Percentiles rank a stretch among this genome's conserved stretches.
These are phyloP conservation scores for Elachura formosa DNA, from an alignment of 2,113 vertebrate species.

Conservation along the genomic window DNA sequence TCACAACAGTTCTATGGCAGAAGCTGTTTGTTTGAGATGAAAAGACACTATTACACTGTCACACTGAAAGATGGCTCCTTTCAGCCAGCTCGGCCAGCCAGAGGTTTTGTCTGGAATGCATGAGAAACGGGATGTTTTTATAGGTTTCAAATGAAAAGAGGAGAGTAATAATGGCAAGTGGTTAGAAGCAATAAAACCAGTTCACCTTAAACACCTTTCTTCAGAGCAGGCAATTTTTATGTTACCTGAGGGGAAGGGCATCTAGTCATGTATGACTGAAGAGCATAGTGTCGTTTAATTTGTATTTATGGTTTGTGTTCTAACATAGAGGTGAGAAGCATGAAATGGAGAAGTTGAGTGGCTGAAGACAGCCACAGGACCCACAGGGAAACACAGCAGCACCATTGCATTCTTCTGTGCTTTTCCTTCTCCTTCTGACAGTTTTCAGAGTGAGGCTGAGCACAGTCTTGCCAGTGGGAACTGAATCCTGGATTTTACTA, in stretches of 20 bases:
- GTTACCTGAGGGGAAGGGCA: slow-evolving; percentile 30
- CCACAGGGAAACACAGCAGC: background rate
- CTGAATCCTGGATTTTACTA: background rate
- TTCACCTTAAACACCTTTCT: slow-evolving; percentile 21
- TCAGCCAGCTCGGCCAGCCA: background rate
- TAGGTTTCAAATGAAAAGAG: slow-evolving; percentile 19
- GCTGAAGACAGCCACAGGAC: background rate
- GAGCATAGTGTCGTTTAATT: background rate
- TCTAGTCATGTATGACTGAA: background rate
- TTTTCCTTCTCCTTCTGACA: background rate
- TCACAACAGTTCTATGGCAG: background rate
- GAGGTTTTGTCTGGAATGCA: background rate
- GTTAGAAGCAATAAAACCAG: slow-evolving; percentile 26
- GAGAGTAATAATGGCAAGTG: background rate
- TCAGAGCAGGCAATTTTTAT: background rate
- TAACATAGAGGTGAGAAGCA: background rate
- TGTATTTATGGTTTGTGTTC: background rate
- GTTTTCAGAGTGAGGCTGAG: background rate
- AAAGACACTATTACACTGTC: slow-evolving; percentile 37
- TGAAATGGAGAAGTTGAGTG: background rate
- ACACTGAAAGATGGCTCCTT: slow-evolving; percentile 39
- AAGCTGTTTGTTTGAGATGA: slow-evolving; percentile 28
- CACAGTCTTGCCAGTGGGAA: background rate
- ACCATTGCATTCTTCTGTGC: background rate
- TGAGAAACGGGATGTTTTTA: slow-evolving; percentile 6